A percentile compares a stretch with the other conserved stretches of the same genome.
phyloP scores from a whole-genome alignment of 2,797 vertebrate species.

The Merluccius polli region DNA sequence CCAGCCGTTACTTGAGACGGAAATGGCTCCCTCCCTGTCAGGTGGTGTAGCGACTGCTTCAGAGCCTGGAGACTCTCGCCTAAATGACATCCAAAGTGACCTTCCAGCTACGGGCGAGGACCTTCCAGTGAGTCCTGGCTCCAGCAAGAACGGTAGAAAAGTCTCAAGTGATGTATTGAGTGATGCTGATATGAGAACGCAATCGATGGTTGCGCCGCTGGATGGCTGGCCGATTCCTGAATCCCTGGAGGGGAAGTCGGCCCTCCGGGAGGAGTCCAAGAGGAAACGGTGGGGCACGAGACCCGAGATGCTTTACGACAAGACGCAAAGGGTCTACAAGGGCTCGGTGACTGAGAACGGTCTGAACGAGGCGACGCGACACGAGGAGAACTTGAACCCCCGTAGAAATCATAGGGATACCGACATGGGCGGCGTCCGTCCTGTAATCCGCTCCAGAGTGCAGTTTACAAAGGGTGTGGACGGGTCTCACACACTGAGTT shows the following conservation, averaged over 20 bases:
- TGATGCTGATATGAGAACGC: neutral
- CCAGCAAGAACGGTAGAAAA: neutral
- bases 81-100: neutral
- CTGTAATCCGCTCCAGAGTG: conserved; percentile 48
- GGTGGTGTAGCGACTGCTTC: neutral
- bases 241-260: neutral
- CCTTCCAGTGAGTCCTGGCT: neutral
- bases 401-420: neutral
- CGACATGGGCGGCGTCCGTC: neutral
- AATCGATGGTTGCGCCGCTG: neutral
- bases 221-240: conserved; percentile 1
- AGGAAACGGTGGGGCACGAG: conserved; percentile 16
- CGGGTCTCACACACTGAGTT: conserved; percentile 49
- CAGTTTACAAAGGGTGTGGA: conserved; percentile 43
- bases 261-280: neutral
- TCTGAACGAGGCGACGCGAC: neutral
- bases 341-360: neutral
- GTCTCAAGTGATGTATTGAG: neutral
- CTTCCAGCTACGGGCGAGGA: neutral
- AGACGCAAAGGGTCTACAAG: neutral
- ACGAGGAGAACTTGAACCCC: neutral
- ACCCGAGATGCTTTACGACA: neutral
- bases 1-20: neutral
- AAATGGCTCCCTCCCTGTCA: neutral
- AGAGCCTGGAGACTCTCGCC: accelerated